Base-by-base conservation (phyloP, 2,113 vertebrate species). In the Orientallactaga bullata region DNA sequence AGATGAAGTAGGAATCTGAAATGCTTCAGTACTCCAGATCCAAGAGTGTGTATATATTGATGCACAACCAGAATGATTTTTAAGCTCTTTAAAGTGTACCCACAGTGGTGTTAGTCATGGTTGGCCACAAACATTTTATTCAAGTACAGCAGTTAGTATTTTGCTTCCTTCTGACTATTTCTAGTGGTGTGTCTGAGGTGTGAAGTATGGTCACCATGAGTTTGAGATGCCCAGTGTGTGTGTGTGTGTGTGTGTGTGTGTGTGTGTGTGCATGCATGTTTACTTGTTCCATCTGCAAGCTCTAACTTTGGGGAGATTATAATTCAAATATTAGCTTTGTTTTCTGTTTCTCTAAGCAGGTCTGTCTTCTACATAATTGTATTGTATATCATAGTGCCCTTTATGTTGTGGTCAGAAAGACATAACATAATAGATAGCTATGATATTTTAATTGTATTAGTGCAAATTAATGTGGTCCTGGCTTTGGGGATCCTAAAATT, bases 391-490 rank as follows among this genome's bases (percentile, higher is more conserved):
- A 94, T 95, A 96, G 96, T 97, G 78, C 89, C 93, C 60, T 97
- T 90, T 96, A 83, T 39, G 6, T 88, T 96, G 35, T 78, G 69
- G 58, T 97, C 95, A 96, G 94, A 96, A 93, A 96, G 91, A 81
- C 63, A 80, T 85, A 94, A 51, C 60, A 60, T 97, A 96, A 97
- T 97, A 94, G 96, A 97, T 96, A 88, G 81, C 95, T 96, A 68
- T 94, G 93, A 88, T 79, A 61, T 97, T 97, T 97, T 97, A 97
- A 97, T 97, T 96, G 81, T 24, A 69, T 97, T 97, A 95, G 93
- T 95, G 39, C 95, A 97, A 95, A 98, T 97, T 71, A 69, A 55
- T 88, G 5, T 81, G 63, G 92, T 93, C 91, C 7, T 85, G 58
- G 77, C 71, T 94, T 90, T 92, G 32, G 89, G 80, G 63, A 88